Base-by-base conservation (phyloP, 2,797 vertebrate genomes). In the Takifugu rubripes region DNA sequence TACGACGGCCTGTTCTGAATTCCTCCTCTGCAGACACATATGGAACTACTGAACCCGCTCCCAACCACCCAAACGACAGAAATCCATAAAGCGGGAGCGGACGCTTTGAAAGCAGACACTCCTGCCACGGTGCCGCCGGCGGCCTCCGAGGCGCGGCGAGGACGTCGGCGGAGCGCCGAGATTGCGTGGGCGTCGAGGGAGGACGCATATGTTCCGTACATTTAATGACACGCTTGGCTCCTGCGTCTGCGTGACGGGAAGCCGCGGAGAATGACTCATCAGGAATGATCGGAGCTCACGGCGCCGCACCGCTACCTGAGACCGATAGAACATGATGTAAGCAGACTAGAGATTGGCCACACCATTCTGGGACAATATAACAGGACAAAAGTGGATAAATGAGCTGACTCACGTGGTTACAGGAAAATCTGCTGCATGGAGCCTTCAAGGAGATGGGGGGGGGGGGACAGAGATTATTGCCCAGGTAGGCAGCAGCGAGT, bases 21-120 rank as follows among this genome's bases (percentile, higher is more conserved):
- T 85, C 70, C 75, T 79, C 70, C 72, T 61, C 44, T 70, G 74
- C 82, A 75, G 78, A 87, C 76, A 77, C 76, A 77, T 68, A 76
- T 78, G 69, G 77, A 85, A 83, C 81, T 67, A 85, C 72, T 68
- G 72, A 64, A 66, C 64, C 31, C 45, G 57, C 70, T 77, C 70
- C 1, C 40, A 73, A 81, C 70, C 77, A 57, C 74, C 64, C 43
- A 66, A 79, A 75, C 74, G 73, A 84, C 77, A 77, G 75, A 81
- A 83, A 81, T 67, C 61, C 66, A 49, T 83, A 77, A 86, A 86
- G 81, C 72, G 63, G 40, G 61, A 54, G 59, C 10, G 40, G 57
- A 65, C 70, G 52, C 57, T 40, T 72, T 75, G 66, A 81, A 81
- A 82, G 65, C 67, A 77, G 64, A 77, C 67, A 81, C 72, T 71